A percentile compares a stretch with the other conserved stretches of the same genome.
These are phyloP conservation scores for Anarsia innoxiella DNA, from an alignment of 2,888 invertebrate species.

Conservation along the genomic window DNA sequence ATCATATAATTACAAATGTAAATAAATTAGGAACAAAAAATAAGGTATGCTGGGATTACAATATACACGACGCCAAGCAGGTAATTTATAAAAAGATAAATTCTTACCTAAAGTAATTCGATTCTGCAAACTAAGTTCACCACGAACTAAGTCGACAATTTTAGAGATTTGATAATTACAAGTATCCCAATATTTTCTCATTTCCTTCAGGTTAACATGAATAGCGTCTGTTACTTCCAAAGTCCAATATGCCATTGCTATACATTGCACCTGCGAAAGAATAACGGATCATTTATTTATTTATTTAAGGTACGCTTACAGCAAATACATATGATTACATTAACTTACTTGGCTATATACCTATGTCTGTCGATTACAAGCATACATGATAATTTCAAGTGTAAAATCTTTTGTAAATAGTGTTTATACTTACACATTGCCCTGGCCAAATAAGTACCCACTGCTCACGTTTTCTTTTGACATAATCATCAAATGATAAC, in stretches of 20 bases:
- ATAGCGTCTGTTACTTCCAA: conserved; percentile 88
- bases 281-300: too few relatives aligned
- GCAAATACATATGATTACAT: too few relatives aligned
- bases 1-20: too few relatives aligned
- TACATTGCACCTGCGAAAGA: conserved; percentile 79
- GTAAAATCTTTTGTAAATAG: too few relatives aligned
- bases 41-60: too few relatives aligned
- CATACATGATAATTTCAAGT: too few relatives aligned
- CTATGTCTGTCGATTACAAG: too few relatives aligned
- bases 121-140: conserved; percentile 88
- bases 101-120: conserved; percentile 84
- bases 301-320: too few relatives aligned
- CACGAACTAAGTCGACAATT: conserved; percentile 89
- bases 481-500: conserved; percentile 83
- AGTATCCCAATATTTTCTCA: conserved; percentile 79
- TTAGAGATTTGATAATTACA: conserved; percentile 86
- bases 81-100: too few relatives aligned
- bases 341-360: too few relatives aligned
- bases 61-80: too few relatives aligned
- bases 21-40: too few relatives aligned
- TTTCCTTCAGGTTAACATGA: conserved; percentile 65
- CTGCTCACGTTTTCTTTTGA: conserved; percentile 75
- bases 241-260: conserved; percentile 93
- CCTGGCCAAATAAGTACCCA: conserved; percentile 97
- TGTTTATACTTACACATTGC: conserved; percentile 81